A percentile compares a stretch with the other conserved stretches of the same genome.
Evolutionary conservation across 2,888 invertebrate species (phyloP).

Genomic region (Ochropleura leucogaster): DNA sequence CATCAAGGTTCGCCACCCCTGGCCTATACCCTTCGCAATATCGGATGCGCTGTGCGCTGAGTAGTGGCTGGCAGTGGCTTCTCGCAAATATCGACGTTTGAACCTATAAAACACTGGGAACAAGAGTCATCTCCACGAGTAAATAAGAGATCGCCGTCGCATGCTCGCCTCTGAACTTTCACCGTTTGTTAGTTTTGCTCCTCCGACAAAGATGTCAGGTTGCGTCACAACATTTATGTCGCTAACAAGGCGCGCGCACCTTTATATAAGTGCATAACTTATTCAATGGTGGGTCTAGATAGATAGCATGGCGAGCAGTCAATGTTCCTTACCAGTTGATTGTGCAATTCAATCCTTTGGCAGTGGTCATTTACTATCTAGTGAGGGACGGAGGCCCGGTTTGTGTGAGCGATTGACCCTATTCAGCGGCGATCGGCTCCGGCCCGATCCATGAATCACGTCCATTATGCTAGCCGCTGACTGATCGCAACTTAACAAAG

Average conservation of each 20-base stretch:
- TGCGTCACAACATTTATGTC: slow-evolving; percentile 78
- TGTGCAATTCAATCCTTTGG: slow-evolving; percentile 37
- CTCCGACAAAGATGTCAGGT: slow-evolving; percentile 79
- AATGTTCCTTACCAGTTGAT: slow-evolving; percentile 33
- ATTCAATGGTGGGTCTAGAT: slow-evolving; percentile 48
- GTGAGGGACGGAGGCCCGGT: slow-evolving; percentile 17
- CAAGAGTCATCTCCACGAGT: slow-evolving; percentile 50
- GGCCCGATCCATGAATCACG: slow-evolving; percentile 69
- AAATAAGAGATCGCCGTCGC: slow-evolving; percentile 55
- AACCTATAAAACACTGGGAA: slow-evolving; percentile 53
- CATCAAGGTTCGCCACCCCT: too few relatives aligned
- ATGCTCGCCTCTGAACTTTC: slow-evolving; percentile 81
- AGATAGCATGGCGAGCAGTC: slow-evolving; percentile 34
- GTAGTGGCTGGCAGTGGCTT: slow-evolving; percentile 12
- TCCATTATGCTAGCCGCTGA: slow-evolving; percentile 63
- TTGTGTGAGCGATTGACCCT: slow-evolving; percentile 68
- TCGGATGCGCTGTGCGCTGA: slow-evolving; percentile 37
- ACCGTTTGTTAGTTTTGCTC: slow-evolving; percentile 83
- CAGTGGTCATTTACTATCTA: slow-evolving; percentile 31
- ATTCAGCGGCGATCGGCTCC: slow-evolving; percentile 63
- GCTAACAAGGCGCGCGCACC: slow-evolving; percentile 71
- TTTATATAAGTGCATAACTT: slow-evolving; percentile 72
- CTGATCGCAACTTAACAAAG: slow-evolving; percentile 67
- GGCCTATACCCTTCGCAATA: slow-evolving; percentile 62
- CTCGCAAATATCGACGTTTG: slow-evolving; percentile 49